Base-by-base conservation (phyloP, 2,797 vertebrate genomes). In the Sciurus carolinensis region DNA sequence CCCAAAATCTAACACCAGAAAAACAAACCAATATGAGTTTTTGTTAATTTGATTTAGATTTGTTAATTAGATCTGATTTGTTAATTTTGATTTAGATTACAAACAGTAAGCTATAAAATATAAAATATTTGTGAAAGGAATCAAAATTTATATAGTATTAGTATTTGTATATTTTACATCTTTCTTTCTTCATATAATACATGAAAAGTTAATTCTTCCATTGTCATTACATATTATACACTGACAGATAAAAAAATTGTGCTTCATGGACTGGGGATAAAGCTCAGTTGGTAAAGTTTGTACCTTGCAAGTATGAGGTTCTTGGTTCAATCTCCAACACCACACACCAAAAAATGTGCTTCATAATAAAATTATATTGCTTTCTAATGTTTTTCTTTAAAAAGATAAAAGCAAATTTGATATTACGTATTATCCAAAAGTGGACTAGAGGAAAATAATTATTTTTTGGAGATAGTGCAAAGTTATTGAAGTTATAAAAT, bases 161-260 rank as follows among this genome's bases (percentile, higher is more conserved):
- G 5, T 7, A 87, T 30, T 87, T 96, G 5, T 12, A 3, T 83
- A 90, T 95, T 90, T 94, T 94, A 79, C 17, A 50, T 87, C n/a
- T 73, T 7, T 72, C 39, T 39, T 92, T 83, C 22, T 77, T 90
- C 28, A 88, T 39, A 71, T 87, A 79, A 87, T 67, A 54, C n/a
- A 72, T 83, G 52, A 57, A 44, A 86, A 50, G 28, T 82, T 72
- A 30, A 95, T 91, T 71, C 22, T 24, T 3, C 18, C 33, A 64
- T 77, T 81, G 57, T 84, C 26, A 86, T 88, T 81, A 64, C 59
- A 69, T 72, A 91, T 86, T 76, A 20, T 52, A 67, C 36, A 69
- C 62, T 88, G 50, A 75, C 15, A 84, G 39, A 50, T 90, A 50
- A 80, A 87, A 47, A 47, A 47, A 39, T 39, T 47, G 44, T 8